Base-by-base conservation (phyloP, 2,113 vertebrate genomes). In the Malurus cyaneus region DNA sequence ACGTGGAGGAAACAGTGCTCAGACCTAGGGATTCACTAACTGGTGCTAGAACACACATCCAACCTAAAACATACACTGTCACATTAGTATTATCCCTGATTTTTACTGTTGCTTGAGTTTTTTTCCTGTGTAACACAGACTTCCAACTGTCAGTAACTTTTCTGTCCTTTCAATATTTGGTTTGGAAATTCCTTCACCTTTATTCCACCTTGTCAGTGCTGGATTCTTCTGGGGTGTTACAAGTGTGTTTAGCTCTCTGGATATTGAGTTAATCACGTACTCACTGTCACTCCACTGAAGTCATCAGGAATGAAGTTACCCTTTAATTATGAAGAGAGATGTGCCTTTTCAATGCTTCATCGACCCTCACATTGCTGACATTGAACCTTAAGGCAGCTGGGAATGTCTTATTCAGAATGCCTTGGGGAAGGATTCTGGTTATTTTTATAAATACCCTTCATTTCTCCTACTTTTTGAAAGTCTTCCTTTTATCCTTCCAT, bases 371-470 rank as follows among this genome's bases (percentile, higher is more conserved):
- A 20, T 67, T 88, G 72, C 72, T 79, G 78, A 94, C 56, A n/a
- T 53, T 86, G 46, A 87, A 54, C 66, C 69, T 67, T 49, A 32
- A 79, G 80, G 49, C 78, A 85, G 36, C 81, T 93, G 46, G 46
- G 46, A 86, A 78, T 93, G 49, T 81, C 81, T 71, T 61, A 74
- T 44, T 85, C 88, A 92, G 52, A 92, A 62, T 0, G 31, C 76
- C 70, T 36, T 25, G n/a, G 67, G 94, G 87, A 88, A 85, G 59
- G 59, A 60, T 86, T 69, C 78, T 34, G 52, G 57, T 92, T 85
- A 49, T 86, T 97, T 97, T 92, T 80, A 92, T 89, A 97, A 97
- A 88, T 78, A 85, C 62, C 84, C 77, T 95, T 92, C 73, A 60
- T 94, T 97, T 70, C 70, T 94, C 69, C 31, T 70, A 23, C 31